Evolutionary conservation across 1,140 invertebrate genomes (phyloP), one percentile per base, ranked within the genome.

Genomic region (Neoseiulus cucumeris): DNA sequence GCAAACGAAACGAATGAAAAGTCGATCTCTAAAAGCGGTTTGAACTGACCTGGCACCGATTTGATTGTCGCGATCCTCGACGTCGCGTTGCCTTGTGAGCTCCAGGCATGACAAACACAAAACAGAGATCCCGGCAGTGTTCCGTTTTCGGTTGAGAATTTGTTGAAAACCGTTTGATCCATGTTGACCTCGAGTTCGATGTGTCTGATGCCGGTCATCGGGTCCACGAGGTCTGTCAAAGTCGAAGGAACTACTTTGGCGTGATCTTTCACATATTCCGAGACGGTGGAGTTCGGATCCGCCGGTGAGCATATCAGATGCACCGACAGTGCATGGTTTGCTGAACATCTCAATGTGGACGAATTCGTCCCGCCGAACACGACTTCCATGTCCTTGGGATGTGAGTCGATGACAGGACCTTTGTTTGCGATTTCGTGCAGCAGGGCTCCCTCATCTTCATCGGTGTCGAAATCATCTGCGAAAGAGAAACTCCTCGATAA

Each of bases 151-250:
- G 14, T n/a, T 9, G 51, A 12, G 22, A 59, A 59, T 20, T 25
- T 25, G 25, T 20, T 20, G 22, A 59, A 59, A 33, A 59, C 22
- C 51, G 25, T 25, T 25, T 25, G 25, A 59, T 59, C 51, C 12
- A 59, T 59, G 12, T 17, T 59, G 22, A 33, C 51, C 2, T 59
- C 25, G 14, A 59, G 25, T 12, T 59, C 51, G 33, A 59, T 59
- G 51, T 59, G 51, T 25, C 51, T 59, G 12, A 59, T 33, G 12
- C 51, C 51, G 14, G 51, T 59, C 51, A 59, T 59, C 33, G 51
- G 51, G 22, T 59, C 51, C 1, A 59, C 51, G n/a, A 59, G 22
- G 22, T 59, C 51, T 2, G 33, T 33, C 22, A 59, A 9, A 12
- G 51, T 25, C 14, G 51, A 59, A 2, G 51, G 51, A 59, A 59